Conservation (phyloP, 2,113 vertebrate genomes). For the Serilophus lunatus region DNA sequence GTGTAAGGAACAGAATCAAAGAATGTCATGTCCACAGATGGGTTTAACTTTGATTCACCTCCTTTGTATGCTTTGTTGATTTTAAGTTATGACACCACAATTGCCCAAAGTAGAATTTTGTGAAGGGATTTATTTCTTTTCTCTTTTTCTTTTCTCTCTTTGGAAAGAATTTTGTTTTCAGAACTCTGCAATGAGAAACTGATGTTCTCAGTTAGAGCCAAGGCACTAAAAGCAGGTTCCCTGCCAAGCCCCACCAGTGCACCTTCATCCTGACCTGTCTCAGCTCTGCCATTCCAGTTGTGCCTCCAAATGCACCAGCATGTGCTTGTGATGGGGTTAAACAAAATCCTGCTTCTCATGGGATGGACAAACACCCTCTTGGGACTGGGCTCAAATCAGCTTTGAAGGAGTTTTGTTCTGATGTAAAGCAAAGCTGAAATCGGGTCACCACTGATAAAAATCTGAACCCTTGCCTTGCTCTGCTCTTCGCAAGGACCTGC, state of each 20-base stretch:
- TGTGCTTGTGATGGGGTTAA: background rate
- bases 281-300: background rate
- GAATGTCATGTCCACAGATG: slow-evolving; percentile 8
- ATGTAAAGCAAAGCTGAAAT: background rate
- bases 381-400: background rate
- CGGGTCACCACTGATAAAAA: slow-evolving; percentile 24
- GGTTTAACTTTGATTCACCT: slow-evolving; percentile 17
- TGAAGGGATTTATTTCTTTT: slow-evolving; percentile 35
- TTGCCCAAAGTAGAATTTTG: background rate
- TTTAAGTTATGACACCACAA: slow-evolving; percentile 21
- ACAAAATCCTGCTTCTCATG: slow-evolving; percentile 1
- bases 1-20: slow-evolving; percentile 40
- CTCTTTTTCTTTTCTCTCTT: background rate
- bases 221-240: slow-evolving; percentile 46
- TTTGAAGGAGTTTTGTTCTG: slow-evolving; percentile 37
- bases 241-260: slow-evolving; percentile 38
- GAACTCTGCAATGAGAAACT: slow-evolving; percentile 10
- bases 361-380: background rate
- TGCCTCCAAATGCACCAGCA: background rate
- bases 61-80: slow-evolving; percentile 12
- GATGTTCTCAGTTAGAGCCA: slow-evolving; percentile 34
- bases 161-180: slow-evolving; percentile 37
- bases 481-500: background rate
- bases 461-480: background rate
- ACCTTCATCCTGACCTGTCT: slow-evolving; percentile 51